Percentiles rank a stretch among this genome's conserved stretches.
Conservation (phyloP, 2,797 vertebrate species). For the Spinus olivaceus region DNA sequence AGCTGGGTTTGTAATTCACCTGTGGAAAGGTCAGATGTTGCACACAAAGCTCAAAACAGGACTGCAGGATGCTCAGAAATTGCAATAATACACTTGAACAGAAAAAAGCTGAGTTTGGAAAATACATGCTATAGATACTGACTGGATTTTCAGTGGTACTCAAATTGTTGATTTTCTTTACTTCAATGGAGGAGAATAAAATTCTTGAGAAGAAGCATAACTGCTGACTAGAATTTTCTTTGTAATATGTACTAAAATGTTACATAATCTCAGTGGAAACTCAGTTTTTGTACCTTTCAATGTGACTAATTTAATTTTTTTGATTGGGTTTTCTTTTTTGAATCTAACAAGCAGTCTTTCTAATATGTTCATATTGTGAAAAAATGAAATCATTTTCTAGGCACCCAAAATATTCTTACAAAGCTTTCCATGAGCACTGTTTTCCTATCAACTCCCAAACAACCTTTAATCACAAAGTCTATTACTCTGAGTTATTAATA, state of each 20-base stretch:
- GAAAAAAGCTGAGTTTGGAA: neutral
- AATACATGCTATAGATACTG: neutral
- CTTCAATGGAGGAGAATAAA: neutral
- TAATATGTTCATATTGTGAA: neutral
- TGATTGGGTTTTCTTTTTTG: neutral
- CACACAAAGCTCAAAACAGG: neutral
- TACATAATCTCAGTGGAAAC: neutral
- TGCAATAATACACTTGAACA: neutral
- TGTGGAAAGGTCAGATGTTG: neutral
- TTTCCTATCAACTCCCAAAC: neutral
- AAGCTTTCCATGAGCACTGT: neutral
- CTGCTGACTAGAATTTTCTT: neutral
- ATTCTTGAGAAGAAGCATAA: neutral
- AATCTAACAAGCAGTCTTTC: neutral
- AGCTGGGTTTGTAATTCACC: neutral
- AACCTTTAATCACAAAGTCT: neutral
- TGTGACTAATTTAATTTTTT: neutral
- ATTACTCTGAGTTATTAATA: neutral
- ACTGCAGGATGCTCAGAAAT: neutral
- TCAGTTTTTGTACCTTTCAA: neutral
- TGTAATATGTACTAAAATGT: neutral
- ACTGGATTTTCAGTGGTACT: neutral
- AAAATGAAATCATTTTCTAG: neutral
- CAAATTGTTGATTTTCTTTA: neutral
- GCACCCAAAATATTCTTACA: neutral